These are phyloP conservation scores for Cetoscarus ocellatus DNA, from an alignment of 2,797 vertebrate species.

Conservation along the genomic window DNA sequence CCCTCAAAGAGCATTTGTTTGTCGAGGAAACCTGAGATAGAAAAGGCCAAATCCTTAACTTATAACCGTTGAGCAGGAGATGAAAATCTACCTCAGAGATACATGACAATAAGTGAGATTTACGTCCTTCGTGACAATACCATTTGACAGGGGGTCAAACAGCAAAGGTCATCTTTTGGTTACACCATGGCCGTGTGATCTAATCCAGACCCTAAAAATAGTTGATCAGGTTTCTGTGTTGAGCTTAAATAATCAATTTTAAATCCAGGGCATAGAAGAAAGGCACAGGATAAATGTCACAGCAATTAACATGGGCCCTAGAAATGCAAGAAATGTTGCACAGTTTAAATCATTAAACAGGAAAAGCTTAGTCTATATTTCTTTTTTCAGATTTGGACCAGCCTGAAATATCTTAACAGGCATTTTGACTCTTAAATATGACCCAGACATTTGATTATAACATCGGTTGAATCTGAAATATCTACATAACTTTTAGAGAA, in stretches of 20 bases:
- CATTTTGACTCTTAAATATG: no score
- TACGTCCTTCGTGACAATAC: slow-evolving; percentile 1
- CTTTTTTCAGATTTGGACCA: not conserved
- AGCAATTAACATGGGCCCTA: not conserved
- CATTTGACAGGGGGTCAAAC: slow-evolving; percentile 22
- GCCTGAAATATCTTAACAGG: not conserved
- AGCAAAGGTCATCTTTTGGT: slow-evolving; percentile 14
- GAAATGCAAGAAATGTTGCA: not conserved
- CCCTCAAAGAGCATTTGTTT: slow-evolving; percentile 36
- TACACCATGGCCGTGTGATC: slow-evolving; percentile 3
- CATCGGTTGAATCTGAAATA: no score
- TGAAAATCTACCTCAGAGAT: slow-evolving; percentile 25
- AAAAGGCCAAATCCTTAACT: slow-evolving; percentile 13
- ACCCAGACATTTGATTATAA: no score
- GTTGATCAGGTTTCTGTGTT: slow-evolving; percentile 39
- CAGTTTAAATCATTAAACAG: not conserved
- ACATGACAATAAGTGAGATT: slow-evolving; percentile 24
- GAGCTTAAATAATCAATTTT: slow-evolving; percentile 58
- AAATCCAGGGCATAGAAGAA: slow-evolving; percentile 21
- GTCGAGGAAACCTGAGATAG: slow-evolving; percentile 40
- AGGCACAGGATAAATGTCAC: not conserved
- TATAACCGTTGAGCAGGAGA: slow-evolving; percentile 34
- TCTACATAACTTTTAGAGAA: no score
- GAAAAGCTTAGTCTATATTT: not conserved
- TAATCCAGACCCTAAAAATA: slow-evolving; percentile 3